Conservation (phyloP, 2,888 invertebrate genomes). For the Diaphora mendica region DNA sequence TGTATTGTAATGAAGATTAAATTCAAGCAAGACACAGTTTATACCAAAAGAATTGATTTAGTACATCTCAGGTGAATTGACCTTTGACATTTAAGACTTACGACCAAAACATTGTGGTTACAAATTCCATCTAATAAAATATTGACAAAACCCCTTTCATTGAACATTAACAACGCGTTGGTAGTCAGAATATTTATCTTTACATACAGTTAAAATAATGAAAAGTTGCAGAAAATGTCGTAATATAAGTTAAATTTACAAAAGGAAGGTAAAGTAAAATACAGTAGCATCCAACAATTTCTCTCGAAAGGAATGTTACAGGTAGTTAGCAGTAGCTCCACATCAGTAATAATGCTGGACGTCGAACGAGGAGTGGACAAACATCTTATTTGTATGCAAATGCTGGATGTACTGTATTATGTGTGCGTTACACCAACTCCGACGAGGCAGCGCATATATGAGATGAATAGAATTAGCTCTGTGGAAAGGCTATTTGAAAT, state of each 20-base stretch:
- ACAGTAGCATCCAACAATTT: background rate
- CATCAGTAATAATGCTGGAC: conserved; percentile 43
- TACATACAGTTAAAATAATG: background rate
- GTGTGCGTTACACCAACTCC: conserved; percentile 41
- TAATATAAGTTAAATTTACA: background rate
- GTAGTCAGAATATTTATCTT: background rate
- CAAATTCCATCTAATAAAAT: background rate
- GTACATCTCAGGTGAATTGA: background rate
- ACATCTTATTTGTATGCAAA: conserved; percentile 66
- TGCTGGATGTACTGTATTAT: conserved; percentile 46
- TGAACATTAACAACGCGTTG: background rate
- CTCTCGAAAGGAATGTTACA: conserved; percentile 8
- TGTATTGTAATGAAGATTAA: too few species aligned
- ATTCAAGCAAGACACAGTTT: background rate
- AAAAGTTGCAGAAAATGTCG: background rate
- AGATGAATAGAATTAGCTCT: background rate
- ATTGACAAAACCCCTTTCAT: background rate
- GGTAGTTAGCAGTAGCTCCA: conserved; percentile 7
- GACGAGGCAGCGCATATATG: conserved; percentile 6
- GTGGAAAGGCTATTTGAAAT: conserved; percentile 1
- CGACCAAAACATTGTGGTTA: background rate
- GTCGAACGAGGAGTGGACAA: conserved; percentile 52
- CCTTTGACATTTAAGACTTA: background rate
- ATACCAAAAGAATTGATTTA: background rate
- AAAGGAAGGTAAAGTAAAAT: background rate